These are phyloP conservation scores for Entomobrya multifasciata DNA, from an alignment of 2,888 invertebrate species.

Conservation along the genomic window DNA sequence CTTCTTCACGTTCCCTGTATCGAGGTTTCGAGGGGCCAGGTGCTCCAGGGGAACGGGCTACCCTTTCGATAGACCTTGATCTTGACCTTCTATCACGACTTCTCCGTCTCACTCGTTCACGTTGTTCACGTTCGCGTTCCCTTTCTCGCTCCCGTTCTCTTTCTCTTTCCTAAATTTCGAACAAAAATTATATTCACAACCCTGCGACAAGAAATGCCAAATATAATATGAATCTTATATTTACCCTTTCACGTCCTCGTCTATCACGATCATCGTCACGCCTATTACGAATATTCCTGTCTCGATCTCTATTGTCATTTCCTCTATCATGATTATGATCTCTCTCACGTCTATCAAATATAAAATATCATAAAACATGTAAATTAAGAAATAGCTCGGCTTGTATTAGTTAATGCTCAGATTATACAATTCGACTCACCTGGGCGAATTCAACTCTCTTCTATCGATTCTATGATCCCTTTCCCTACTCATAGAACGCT, in stretches of 20 bases:
- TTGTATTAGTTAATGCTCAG: no score
- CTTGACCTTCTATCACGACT: constrained; percentile 80
- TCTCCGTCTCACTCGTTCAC: constrained; percentile 83
- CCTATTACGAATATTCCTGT: constrained; percentile 45
- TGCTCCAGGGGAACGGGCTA: constrained; percentile 85
- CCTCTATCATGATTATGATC: constrained; percentile 70
- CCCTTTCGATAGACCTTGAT: constrained; percentile 79
- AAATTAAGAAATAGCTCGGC: no score
- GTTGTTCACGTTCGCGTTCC: constrained; percentile 82
- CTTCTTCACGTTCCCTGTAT: constrained; percentile 89
- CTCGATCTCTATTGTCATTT: constrained; percentile 62
- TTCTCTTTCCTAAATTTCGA: constrained; percentile 78
- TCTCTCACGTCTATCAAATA: constrained; percentile 77
- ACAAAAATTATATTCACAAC: no score
- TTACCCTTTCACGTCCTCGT: constrained; percentile 62
- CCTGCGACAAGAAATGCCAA: no score
- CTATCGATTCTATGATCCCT: constrained; percentile 46
- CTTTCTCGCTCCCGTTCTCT: constrained; percentile 81
- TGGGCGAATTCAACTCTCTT: constrained; percentile 55
- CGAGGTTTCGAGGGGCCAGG: constrained; percentile 75
- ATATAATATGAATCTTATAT: no score
- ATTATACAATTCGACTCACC: constrained; percentile 6
- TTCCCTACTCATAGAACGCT: constrained; percentile 68
- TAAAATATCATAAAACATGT: not conserved
- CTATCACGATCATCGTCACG: constrained; percentile 66